Evolutionary conservation across 2,797 vertebrate species (phyloP), one percentile per base, ranked within the genome.

Genomic region (Neoniphon sammara): DNA sequence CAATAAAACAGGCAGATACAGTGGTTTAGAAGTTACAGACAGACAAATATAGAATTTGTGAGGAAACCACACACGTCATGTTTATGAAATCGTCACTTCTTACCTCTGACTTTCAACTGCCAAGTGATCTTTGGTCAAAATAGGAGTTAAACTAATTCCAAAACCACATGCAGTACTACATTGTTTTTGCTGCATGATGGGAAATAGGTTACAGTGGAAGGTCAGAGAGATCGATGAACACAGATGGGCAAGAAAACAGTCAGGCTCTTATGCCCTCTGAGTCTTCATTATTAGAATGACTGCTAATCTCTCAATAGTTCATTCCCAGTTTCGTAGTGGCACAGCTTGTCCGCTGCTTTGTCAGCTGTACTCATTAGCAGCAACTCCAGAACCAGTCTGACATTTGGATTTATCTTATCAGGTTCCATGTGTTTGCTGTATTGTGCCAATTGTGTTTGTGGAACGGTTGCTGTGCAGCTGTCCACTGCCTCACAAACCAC

Each of bases 401-500:
- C 64, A 34, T 79, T 70, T 66, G 39, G 50, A 54, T 77, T 57
- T 73, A 66, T 84, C 57, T 76, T 70, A 82, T 85, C 69, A 50
- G 63, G 31, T 30, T 62, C 7, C 65, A 1, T 71, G 55, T 62
- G 64, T 66, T 75, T 79, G 30, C 75, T 42, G 63, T 50, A 14
- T 68, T 69, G 72, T 59, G 21, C 46, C 57, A 12, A 27, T 65
- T 50, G 25, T 86, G 80, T 76, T 76, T 76, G 71, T 42, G 36
- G 44, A 80, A 49, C 10, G 67, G 87, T 86, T 87, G 82, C 86
- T 30, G 81, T 66, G 85, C 83, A 85, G 83, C 76, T 72, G 74
- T 63, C 55, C 59, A 20, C 70, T 56, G 62, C 73, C 60, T 78
- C 58, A 52, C 7, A 7, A 31, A 0, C 10, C 42, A 30, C 4